A percentile compares a stretch with the other conserved stretches of the same genome.
Conservation (phyloP, 2,797 vertebrate species). For the Pelodytes ibericus region DNA sequence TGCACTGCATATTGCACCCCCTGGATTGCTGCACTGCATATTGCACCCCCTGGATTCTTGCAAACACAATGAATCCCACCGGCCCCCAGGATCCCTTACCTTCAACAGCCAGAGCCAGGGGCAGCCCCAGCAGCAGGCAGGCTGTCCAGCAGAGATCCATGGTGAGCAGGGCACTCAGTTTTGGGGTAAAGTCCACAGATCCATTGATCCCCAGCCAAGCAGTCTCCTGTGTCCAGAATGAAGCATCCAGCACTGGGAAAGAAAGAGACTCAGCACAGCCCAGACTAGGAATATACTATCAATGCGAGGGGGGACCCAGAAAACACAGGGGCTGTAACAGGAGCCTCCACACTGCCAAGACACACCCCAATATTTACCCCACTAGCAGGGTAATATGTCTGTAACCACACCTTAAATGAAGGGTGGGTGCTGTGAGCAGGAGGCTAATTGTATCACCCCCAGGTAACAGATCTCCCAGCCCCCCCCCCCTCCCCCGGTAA, state of each 20-base stretch:
- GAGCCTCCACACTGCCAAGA: not conserved
- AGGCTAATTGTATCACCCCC: not conserved
- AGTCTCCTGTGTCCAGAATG: conserved; percentile 51
- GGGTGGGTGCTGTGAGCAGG: not conserved
- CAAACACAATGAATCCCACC: not conserved
- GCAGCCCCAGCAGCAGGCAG: conserved; percentile 62
- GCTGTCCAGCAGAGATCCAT: conserved; percentile 67
- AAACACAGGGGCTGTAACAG: not conserved
- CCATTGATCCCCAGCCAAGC: conserved; percentile 8
- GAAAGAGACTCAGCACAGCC: conserved; percentile 63
- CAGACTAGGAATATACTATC: conserved; percentile 62
- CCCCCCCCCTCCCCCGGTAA: conserved; percentile 64
- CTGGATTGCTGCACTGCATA: not conserved
- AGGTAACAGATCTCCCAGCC: too few relatives aligned
- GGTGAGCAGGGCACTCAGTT: conserved; percentile 56
- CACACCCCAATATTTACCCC: not conserved
- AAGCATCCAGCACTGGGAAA: conserved; percentile 59
- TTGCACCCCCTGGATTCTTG: not conserved
- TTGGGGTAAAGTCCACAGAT: not conserved
- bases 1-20: not conserved
- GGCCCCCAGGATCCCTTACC: conserved; percentile 64
- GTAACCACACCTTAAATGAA: not conserved
- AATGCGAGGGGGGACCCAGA: conserved; percentile 19
- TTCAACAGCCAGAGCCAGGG: conserved; percentile 70
- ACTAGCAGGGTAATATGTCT: not conserved